Conservation (phyloP, 2,888 invertebrate species). For the Onchidella celtica region DNA sequence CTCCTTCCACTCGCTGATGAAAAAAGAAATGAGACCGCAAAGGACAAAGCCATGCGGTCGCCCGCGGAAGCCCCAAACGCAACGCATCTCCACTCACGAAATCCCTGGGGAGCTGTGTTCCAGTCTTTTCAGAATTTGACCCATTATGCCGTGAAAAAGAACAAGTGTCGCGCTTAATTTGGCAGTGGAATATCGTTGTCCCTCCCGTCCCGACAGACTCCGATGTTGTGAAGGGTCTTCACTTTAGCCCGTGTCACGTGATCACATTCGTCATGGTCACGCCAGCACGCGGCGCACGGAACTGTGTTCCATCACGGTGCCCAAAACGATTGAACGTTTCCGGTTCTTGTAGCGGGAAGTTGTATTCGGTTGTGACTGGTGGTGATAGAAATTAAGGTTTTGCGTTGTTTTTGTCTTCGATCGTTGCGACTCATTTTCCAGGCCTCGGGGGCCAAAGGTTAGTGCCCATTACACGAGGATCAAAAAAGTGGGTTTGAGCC, state of each 20-base stretch:
- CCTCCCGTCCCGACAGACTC: not conserved
- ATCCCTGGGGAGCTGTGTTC: conserved; percentile 41
- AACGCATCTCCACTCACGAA: conserved; percentile 8
- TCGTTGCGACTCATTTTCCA: too few relatives aligned
- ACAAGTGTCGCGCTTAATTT: conserved; percentile 53
- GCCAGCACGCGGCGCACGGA: conserved; percentile 40
- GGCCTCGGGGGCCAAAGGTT: too few relatives aligned
- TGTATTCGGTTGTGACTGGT: not conserved
- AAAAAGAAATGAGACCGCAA: conserved; percentile 45
- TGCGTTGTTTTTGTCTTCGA: too few relatives aligned
- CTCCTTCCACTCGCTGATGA: conserved; percentile 21
- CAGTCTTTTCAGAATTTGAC: conserved; percentile 42
- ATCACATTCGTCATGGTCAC: conserved; percentile 49
- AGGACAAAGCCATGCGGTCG: conserved; percentile 43
- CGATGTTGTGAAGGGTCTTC: conserved; percentile 32
- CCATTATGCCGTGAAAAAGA: conserved; percentile 50
- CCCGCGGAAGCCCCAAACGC: conserved; percentile 34
- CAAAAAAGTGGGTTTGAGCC: too few relatives aligned
- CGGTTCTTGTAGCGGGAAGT: not conserved
- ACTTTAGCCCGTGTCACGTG: conserved; percentile 36
- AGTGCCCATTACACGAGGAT: too few relatives aligned
- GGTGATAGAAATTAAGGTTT: not conserved
- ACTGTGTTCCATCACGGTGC: conserved; percentile 36
- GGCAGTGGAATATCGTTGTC: conserved; percentile 20
- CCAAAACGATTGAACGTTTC: conserved; percentile 37